Evolutionary conservation across 2,113 vertebrate species (phyloP).

Genomic region (Motacilla tschutschensis): DNA sequence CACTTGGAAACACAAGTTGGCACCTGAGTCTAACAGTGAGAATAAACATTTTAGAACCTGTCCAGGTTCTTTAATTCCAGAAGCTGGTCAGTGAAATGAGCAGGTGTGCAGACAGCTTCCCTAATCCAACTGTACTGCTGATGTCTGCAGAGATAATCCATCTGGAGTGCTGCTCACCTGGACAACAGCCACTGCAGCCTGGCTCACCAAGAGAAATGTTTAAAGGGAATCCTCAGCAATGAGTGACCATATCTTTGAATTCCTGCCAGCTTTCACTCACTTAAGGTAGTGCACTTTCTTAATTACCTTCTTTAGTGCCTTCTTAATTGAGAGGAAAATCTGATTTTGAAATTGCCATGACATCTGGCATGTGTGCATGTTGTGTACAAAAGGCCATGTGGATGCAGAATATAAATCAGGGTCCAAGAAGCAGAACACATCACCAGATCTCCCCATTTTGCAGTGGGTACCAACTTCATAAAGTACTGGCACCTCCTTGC

Average conservation of each 20-base stretch:
- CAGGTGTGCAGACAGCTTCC: conserved; percentile 1
- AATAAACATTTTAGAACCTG: not conserved
- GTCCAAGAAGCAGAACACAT: not conserved
- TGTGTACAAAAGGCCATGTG: not conserved
- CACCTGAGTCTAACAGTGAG: not conserved
- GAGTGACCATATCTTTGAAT: not conserved
- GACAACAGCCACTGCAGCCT: not conserved
- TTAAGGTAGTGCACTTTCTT: not conserved
- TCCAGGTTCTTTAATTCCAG: not conserved
- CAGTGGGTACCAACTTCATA: not conserved
- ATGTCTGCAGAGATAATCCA: not conserved
- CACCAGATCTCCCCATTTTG: not conserved
- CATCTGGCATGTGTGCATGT: not conserved
- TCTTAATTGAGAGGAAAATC: not conserved
- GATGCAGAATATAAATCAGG: not conserved
- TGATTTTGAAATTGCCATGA: not conserved
- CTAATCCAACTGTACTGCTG: not conserved
- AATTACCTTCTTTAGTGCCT: not conserved
- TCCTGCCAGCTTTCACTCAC: not conserved
- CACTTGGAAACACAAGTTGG: not conserved
- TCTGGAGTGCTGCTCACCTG: not conserved
- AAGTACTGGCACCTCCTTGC: not conserved
- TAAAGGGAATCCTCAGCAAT: not conserved
- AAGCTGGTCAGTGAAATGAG: not conserved
- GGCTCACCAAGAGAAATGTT: not conserved